Percentiles rank a stretch among this genome's conserved stretches.
Evolutionary conservation across 2,888 invertebrate genomes (phyloP).

Genomic region (Kryphioiulus occultus): DNA sequence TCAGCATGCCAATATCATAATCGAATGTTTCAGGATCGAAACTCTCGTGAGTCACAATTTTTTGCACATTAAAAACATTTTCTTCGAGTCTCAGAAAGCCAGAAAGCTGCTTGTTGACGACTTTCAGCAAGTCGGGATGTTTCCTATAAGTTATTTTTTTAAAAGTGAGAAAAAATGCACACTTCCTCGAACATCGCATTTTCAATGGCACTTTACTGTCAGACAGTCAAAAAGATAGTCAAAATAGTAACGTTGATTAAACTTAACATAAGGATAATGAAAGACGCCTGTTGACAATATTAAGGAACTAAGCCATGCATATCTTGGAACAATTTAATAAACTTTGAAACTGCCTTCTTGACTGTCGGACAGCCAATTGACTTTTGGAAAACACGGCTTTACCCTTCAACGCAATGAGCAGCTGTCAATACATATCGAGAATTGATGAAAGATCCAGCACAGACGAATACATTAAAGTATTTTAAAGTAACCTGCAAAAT

Average conservation of each 20-base stretch:
- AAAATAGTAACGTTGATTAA: no score
- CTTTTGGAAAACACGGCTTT: not conserved
- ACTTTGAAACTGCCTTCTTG: no score
- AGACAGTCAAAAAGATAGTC: no score
- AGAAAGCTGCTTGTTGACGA: constrained; percentile 2
- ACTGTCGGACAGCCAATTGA: not conserved
- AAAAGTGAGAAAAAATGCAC: not conserved
- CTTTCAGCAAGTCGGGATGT: not conserved
- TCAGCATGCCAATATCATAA: constrained; percentile 44
- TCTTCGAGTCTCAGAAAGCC: not conserved
- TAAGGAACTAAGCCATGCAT: no score
- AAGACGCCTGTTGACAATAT: no score
- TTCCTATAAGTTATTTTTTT: not conserved
- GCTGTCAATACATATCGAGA: constrained; percentile 43
- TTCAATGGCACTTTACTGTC: no score
- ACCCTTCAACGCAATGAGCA: constrained; percentile 47
- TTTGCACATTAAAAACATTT: constrained; percentile 20
- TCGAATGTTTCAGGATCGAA: constrained; percentile 48
- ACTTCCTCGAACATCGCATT: not conserved
- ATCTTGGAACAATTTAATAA: no score
- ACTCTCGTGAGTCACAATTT: not conserved
- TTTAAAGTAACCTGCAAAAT: constrained; percentile 41
- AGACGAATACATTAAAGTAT: constrained; percentile 24
- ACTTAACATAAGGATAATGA: no score
- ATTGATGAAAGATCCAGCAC: constrained; percentile 44